phyloP scores from a whole-genome alignment of 2,113 vertebrate species.

The Aphyosemion australe region DNA sequence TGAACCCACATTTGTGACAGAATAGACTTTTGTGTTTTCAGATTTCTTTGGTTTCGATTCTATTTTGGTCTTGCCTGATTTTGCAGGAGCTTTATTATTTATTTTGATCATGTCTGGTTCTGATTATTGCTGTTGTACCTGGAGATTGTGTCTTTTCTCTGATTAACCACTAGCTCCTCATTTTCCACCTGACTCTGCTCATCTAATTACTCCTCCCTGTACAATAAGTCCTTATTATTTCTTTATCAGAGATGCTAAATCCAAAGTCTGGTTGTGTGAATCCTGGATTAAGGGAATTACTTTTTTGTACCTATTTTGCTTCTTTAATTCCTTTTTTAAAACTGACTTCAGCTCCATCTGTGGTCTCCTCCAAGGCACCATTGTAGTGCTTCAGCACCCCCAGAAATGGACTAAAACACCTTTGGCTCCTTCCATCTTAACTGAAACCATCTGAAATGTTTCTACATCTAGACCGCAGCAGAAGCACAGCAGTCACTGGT shows the following conservation, averaged over 20 bases:
- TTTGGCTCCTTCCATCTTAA: not conserved
- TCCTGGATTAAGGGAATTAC: no score
- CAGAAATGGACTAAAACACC: no score
- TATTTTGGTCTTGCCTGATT: not conserved
- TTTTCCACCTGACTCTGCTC: not conserved
- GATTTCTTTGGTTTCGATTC: not conserved
- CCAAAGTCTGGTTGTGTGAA: no score
- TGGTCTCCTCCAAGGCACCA: no score
- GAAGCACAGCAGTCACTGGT: not conserved
- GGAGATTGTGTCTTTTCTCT: no score
- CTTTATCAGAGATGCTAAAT: not conserved
- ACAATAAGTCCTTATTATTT: no score
- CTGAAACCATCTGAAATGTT: not conserved
- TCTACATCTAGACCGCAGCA: not conserved
- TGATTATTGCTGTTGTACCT: no score
- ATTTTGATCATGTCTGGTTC: not conserved
- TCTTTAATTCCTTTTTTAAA: no score
- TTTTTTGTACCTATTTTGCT: no score
- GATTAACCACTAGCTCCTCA: no score
- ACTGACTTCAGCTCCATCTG: no score
- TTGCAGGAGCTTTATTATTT: not conserved
- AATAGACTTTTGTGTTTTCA: not conserved
- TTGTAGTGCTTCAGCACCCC: no score
- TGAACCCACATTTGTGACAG: not conserved
- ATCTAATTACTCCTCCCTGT: conserved; percentile 4